Evolutionary conservation across 1,140 invertebrate species (phyloP).

Genomic region (Grapholita molesta): DNA sequence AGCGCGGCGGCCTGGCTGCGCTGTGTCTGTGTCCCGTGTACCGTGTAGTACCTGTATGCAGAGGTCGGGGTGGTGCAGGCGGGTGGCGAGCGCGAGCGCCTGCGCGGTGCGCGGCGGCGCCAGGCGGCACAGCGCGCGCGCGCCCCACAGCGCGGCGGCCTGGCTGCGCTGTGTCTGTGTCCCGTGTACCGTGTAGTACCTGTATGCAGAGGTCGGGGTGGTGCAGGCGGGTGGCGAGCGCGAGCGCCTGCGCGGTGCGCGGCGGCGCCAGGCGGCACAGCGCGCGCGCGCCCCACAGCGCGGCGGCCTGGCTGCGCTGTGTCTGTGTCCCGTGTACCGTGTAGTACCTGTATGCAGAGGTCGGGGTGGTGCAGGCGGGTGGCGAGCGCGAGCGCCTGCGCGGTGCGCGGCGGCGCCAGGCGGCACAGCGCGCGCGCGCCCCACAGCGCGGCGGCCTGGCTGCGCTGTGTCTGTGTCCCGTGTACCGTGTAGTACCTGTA

Average conservation of each 20-base stretch:
- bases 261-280: constrained; percentile 83
- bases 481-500: constrained; percentile 67
- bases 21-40: too few species aligned
- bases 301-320: constrained; percentile 85
- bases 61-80: constrained; percentile 80
- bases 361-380: constrained; percentile 81
- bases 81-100: constrained; percentile 82
- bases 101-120: constrained; percentile 80
- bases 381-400: constrained; percentile 73
- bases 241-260: constrained; percentile 80
- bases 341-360: constrained; percentile 78
- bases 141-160: constrained; percentile 72
- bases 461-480: too few species aligned
- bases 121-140: constrained; percentile 84
- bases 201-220: constrained; percentile 80
- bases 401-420: too few species aligned
- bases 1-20: too few species aligned
- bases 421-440: constrained; percentile 80
- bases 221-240: constrained; percentile 81
- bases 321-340: constrained; percentile 38
- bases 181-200: constrained; percentile 43
- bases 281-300: constrained; percentile 86
- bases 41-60: constrained; percentile 73
- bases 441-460: constrained; percentile 58
- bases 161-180: too few species aligned